These are phyloP conservation scores for Gymnarchus niloticus DNA, from an alignment of 2,113 vertebrate genomes.

Conservation along the genomic window DNA sequence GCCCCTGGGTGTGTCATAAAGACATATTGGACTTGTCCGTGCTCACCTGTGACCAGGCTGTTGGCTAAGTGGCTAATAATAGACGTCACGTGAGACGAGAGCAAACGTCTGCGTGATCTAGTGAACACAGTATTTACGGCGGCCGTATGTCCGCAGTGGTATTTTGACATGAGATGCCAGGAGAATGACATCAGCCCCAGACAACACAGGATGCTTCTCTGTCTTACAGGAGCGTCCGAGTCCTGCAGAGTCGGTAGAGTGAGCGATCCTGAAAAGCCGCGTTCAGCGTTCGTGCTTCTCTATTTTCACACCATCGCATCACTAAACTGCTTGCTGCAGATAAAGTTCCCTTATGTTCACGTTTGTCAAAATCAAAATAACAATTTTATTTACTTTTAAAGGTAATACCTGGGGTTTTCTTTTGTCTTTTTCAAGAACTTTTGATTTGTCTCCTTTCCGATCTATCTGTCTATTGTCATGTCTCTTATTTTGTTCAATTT, in stretches of 20 bases:
- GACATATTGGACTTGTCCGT: neutral
- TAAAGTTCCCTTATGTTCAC: neutral
- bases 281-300: neutral
- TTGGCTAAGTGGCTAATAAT: neutral
- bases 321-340: neutral
- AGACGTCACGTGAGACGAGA: neutral
- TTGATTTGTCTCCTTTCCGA: slow-evolving; percentile 40
- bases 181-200: neutral
- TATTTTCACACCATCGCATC: neutral
- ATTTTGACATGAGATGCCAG: too few species aligned
- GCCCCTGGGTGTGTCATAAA: neutral
- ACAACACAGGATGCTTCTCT: too few species aligned
- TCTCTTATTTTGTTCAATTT: neutral
- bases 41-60: neutral
- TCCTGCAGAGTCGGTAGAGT: too few species aligned
- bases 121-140: neutral
- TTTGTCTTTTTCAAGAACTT: slow-evolving; percentile 30
- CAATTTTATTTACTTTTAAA: slow-evolving; percentile 30
- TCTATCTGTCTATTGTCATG: too few species aligned
- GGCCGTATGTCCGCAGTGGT: neutral
- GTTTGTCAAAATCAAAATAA: neutral
- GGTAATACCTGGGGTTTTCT: slow-evolving; percentile 28
- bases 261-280: neutral
- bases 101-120: too few species aligned
- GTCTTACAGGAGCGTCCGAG: too few species aligned